Evolutionary conservation across 2,113 vertebrate genomes (phyloP).

Genomic region (Gymnorhina tibicen): DNA sequence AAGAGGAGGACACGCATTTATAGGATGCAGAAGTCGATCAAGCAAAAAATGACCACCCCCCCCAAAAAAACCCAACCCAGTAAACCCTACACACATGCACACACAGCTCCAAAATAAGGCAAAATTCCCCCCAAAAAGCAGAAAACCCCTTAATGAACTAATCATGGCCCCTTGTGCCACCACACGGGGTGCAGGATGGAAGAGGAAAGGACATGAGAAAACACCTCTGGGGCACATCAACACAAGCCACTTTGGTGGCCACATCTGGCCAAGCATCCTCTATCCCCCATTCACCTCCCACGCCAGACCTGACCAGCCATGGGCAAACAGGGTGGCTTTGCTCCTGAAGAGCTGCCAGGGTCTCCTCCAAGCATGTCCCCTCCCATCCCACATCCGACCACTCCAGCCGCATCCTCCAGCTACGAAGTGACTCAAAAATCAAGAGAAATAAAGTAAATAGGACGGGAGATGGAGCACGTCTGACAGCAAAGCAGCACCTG

Average conservation of each 20-base stretch:
- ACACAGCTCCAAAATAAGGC: background rate
- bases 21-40: conserved; percentile 47
- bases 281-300: background rate
- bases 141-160: background rate
- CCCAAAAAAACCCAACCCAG: fast-evolving
- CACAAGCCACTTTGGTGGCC: background rate
- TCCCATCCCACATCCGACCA: fast-evolving
- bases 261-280: background rate
- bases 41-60: background rate
- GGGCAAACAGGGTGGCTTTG: background rate
- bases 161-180: background rate
- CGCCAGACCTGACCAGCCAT: background rate
- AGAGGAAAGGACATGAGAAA: background rate
- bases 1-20: conserved; percentile 97
- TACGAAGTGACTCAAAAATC: fast-evolving
- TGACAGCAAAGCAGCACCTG: background rate
- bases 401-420: background rate
- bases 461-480: background rate
- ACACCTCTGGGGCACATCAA: background rate
- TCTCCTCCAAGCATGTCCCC: background rate
- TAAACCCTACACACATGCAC: background rate
- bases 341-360: background rate
- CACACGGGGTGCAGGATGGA: background rate
- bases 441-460: background rate
- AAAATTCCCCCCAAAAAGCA: background rate